phyloP scores from a whole-genome alignment of 2,797 vertebrate genomes.

The Acanthopagrus latus region DNA sequence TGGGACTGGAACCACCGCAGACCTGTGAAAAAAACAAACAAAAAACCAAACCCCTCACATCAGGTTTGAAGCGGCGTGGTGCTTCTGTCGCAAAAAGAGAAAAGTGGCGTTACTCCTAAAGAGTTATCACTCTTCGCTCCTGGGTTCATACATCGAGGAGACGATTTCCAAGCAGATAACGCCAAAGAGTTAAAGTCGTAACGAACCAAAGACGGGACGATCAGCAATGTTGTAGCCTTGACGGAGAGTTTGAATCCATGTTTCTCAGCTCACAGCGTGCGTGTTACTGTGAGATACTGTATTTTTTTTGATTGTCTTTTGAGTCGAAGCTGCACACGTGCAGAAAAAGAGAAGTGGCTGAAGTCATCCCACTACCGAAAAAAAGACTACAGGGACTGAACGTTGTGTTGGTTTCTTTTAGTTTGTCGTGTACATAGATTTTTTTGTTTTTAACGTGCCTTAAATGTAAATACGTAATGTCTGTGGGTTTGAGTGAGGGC shows the following conservation, averaged over 20 bases:
- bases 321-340: slow-evolving; percentile 34
- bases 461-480: slow-evolving; percentile 78
- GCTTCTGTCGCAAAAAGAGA: slow-evolving; percentile 55
- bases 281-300: slow-evolving; percentile 62
- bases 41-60: too few relatives aligned
- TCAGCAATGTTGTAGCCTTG: slow-evolving; percentile 66
- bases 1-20: slow-evolving; percentile 83
- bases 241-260: slow-evolving; percentile 47
- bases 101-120: slow-evolving; percentile 25
- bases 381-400: slow-evolving; percentile 80
- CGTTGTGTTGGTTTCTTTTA: slow-evolving; percentile 65
- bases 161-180: slow-evolving; percentile 8
- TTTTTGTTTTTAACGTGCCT: slow-evolving; percentile 66
- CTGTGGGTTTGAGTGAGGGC: slow-evolving; percentile 36
- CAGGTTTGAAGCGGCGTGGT: slow-evolving; percentile 70
- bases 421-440: slow-evolving; percentile 64
- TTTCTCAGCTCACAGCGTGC: slow-evolving; percentile 40
- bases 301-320: slow-evolving; percentile 52
- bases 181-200: background rate
- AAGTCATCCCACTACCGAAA: slow-evolving; percentile 61
- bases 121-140: slow-evolving; percentile 18
- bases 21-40: slow-evolving; percentile 75
- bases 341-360: slow-evolving; percentile 36
- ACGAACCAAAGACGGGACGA: slow-evolving; percentile 62
- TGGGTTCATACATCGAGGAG: slow-evolving; percentile 5